phyloP scores from a whole-genome alignment of 2,888 invertebrate species.

The Geotrupes spiniger region DNA sequence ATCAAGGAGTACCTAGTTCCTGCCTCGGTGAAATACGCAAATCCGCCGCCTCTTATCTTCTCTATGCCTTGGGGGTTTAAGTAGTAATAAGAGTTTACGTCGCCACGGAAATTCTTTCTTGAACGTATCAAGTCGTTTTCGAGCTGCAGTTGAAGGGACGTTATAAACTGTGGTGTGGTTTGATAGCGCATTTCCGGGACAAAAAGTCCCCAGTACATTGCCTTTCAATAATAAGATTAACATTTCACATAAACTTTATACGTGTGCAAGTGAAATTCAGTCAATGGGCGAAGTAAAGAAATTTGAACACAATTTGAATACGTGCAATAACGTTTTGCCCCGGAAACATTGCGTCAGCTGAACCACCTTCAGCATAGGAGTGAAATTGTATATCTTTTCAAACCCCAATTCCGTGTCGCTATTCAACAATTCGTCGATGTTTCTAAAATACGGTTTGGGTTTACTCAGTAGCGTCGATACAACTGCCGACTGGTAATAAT shows the following conservation, averaged over 20 bases:
- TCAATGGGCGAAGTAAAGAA: no score
- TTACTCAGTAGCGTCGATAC: slow-evolving; percentile 12
- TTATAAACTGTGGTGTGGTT: background rate
- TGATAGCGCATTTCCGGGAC: no score
- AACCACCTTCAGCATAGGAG: slow-evolving; percentile 4
- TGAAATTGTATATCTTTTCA: slow-evolving; percentile 6
- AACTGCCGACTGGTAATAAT: slow-evolving; percentile 14
- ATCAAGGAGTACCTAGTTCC: slow-evolving; percentile 11
- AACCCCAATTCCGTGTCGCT: slow-evolving; percentile 9
- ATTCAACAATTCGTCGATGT: slow-evolving; percentile 8
- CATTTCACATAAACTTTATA: no score
- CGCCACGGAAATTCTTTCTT: slow-evolving; percentile 4
- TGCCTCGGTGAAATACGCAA: slow-evolving; percentile 19
- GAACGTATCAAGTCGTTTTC: background rate
- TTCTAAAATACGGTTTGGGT: slow-evolving; percentile 7
- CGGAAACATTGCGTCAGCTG: no score
- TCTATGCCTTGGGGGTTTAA: slow-evolving; percentile 7
- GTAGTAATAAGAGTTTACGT: no score
- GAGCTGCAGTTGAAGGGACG: no score
- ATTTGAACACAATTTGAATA: no score
- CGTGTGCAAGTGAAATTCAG: no score
- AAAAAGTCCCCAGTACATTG: no score
- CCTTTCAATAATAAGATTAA: no score
- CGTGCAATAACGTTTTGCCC: no score
- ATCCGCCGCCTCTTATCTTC: slow-evolving; percentile 5